Evolutionary conservation across 2,113 vertebrate genomes (phyloP), one percentile per base, ranked within the genome.

Genomic region (Arizona elegans): DNA sequence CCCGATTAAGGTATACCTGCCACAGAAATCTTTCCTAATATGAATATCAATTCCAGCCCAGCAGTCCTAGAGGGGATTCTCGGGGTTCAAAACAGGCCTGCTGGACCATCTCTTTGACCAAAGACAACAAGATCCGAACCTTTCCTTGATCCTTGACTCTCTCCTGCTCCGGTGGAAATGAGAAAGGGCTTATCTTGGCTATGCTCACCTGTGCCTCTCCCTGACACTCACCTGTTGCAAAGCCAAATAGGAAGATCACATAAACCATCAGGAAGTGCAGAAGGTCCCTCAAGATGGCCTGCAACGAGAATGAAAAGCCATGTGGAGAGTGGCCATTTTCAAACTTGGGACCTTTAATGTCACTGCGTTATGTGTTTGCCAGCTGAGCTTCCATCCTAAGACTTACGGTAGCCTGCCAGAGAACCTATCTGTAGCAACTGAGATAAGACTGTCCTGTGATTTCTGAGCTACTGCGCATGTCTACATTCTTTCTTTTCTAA

Each of bases 221-320:
- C 2, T 3, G 33, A 86, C 5, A 90, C 92, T 96, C 98, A 99
- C 99, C 99, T 98, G 98, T 97, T 93, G 99, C 98, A 92, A 99
- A 99, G 95, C 99, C 99, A 0, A 99, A 97, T 24, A 99, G 99
- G 97, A 99, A 99, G 95, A 99, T 98, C 0, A 98, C 29, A 33
- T 99, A 99, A 93, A 99, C 98, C 86, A 98, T 93, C 47, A 99
- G 98, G 95, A 99, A 99, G 29, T 98, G 98, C 90, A 99, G 96
- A 88, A 99, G 98, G 91, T 99, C 99, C 19, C 98, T 97, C 92
- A 99, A 97, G 94, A 99, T 98, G 95, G 99, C 99, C 99, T 99
- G 92, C 55, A 98, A 97, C 1, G 2, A 95, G 86, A 96, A 33
- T 87, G 0, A 91, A 85, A 88, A 86, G 21, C 85, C 11, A 47